Evolutionary conservation across 1,140 invertebrate genomes (phyloP).

Genomic region (Bathynomus jamesi): DNA sequence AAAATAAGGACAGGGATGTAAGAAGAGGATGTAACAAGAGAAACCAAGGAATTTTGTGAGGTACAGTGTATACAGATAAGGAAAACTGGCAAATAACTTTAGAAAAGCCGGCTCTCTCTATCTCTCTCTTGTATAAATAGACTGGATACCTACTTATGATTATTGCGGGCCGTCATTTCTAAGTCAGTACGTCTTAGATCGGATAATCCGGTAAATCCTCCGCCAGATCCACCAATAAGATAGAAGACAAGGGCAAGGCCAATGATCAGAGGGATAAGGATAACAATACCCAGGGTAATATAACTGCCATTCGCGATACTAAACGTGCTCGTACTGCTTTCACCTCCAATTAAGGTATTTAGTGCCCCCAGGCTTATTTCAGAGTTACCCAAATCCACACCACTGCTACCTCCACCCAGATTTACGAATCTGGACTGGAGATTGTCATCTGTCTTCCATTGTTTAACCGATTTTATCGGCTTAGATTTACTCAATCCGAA

Average conservation of each 20-base stretch:
- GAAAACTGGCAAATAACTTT: neutral
- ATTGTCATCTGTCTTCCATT: neutral
- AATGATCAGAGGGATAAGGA: constrained; percentile 14
- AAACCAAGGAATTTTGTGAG: neutral
- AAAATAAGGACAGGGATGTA: neutral
- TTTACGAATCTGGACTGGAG: neutral
- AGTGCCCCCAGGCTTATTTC: neutral
- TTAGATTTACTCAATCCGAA: neutral
- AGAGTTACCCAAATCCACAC: neutral
- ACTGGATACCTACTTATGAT: neutral
- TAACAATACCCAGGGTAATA: constrained; percentile 10
- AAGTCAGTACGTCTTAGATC: neutral
- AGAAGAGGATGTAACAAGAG: neutral
- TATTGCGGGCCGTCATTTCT: neutral
- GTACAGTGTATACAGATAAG: too few species aligned
- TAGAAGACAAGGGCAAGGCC: constrained; percentile 17
- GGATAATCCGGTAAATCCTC: neutral
- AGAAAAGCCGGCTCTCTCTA: too few species aligned
- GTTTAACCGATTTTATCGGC: neutral
- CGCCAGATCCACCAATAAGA: constrained; percentile 16
- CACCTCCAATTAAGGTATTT: neutral
- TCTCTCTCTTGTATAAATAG: neutral
- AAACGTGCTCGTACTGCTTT: neutral
- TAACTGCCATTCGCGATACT: constrained; percentile 12
- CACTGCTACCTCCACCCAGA: neutral